These are phyloP conservation scores for Falco cherrug DNA, from an alignment of 2,797 vertebrate genomes.

Conservation along the genomic window DNA sequence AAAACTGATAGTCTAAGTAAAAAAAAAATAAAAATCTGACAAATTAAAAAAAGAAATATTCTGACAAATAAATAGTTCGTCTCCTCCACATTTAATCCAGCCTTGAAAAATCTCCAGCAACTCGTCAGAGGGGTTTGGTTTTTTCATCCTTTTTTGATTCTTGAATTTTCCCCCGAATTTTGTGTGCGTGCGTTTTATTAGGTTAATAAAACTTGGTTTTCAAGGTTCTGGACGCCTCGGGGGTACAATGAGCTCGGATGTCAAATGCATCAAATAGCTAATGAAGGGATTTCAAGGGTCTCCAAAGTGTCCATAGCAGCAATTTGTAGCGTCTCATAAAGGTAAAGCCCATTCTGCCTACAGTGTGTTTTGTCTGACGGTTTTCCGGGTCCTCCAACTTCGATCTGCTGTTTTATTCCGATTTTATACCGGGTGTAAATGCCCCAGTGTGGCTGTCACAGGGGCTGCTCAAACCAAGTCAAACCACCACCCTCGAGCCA, in stretches of 20 bases:
- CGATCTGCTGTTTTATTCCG: background rate
- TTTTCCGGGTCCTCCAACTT: background rate
- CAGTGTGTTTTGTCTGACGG: constrained; percentile 29
- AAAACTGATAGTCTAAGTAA: background rate
- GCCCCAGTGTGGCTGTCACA: background rate
- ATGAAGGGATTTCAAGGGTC: constrained; percentile 50
- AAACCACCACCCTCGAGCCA: background rate
- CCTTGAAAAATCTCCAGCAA: background rate
- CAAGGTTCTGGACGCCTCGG: constrained; percentile 40
- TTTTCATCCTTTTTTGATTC: background rate
- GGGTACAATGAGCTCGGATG: constrained; percentile 37
- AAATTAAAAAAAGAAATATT: background rate
- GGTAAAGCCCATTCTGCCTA: background rate
- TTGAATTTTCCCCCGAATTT: background rate
- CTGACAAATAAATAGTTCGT: background rate
- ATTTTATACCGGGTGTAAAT: background rate
- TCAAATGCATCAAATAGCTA: constrained; percentile 60
- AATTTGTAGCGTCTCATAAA: constrained; percentile 36
- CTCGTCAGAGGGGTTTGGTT: background rate
- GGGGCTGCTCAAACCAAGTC: background rate
- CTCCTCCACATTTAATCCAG: background rate
- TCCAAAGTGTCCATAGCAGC: constrained; percentile 28
- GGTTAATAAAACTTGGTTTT: constrained; percentile 73
- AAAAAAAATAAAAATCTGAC: background rate
- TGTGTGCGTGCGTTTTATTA: constrained; percentile 60